phyloP scores from a whole-genome alignment of 2,797 vertebrate genomes.

The Echiichthys vipera region DNA sequence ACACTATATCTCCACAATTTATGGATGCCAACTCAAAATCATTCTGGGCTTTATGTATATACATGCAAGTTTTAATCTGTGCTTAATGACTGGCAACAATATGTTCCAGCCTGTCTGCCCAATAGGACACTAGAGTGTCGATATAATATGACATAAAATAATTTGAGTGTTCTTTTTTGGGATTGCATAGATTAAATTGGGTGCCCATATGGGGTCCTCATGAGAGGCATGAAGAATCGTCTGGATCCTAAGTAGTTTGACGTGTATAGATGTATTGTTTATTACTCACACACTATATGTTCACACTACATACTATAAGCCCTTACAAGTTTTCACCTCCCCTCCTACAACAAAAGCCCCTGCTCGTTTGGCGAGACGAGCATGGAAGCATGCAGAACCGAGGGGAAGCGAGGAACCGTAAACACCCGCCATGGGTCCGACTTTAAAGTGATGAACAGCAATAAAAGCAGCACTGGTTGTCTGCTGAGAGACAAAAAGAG shows the following conservation, averaged over 20 bases:
- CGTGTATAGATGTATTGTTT: conserved; percentile 58
- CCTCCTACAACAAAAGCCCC: conserved; percentile 63
- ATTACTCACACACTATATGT: conserved; percentile 61
- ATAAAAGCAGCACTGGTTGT: conserved; percentile 77
- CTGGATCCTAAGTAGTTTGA: conserved; percentile 36
- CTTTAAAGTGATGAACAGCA: conserved; percentile 80
- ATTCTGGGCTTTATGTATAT: conserved; percentile 74
- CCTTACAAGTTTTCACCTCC: conserved; percentile 65
- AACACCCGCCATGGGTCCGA: conserved; percentile 83
- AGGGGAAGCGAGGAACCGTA: conserved; percentile 79
- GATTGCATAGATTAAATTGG: conserved; percentile 63
- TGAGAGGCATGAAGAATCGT: conserved; percentile 36
- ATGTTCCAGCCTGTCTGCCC: conserved; percentile 65
- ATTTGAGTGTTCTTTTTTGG: conserved; percentile 51
- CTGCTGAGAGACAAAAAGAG: conserved; percentile 81
- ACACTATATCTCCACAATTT: conserved; percentile 82
- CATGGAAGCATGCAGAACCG: conserved; percentile 71
- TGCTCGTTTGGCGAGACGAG: conserved; percentile 59
- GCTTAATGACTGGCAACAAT: conserved; percentile 77
- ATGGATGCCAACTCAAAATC: conserved; percentile 73
- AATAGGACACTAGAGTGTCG: conserved; percentile 53
- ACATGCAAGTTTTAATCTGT: conserved; percentile 71
- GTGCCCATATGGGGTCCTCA: conserved; percentile 51
- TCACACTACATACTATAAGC: conserved; percentile 63
- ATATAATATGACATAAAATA: conserved; percentile 64